Base-by-base conservation (phyloP, 2,797 vertebrate species). In the Molothrus ater region DNA sequence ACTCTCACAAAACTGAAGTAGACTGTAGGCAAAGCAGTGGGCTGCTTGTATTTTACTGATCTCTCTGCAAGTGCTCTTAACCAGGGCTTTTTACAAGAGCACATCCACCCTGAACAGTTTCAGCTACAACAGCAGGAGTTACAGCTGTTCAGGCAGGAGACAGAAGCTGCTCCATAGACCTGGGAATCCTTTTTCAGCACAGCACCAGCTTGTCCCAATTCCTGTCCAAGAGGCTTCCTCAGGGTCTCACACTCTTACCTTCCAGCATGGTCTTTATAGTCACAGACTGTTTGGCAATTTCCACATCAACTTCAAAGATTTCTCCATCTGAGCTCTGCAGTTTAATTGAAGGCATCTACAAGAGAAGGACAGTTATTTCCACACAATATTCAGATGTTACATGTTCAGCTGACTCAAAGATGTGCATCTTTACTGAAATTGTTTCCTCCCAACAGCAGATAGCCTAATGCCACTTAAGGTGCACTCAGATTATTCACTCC, bases 181-280 rank as follows among this genome's bases (percentile, higher is more conserved):
- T 43, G 38, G 40, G n/a, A 81, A 87, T 26, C 14, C 31, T 66
- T 15, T 29, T 10, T 8, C 81, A 88, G 89, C 56, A 42, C 22
- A 69, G 22, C 2, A 69, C 14, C 31, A 28, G 25, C 56, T 21
- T 56, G 25, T 24, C 65, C 68, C 80, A 66, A 7, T 5, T 63
- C n/a, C 75, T 56, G n/a, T 15, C 24, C 81, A n/a, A 59, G 65
- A 64, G n/a, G n/a, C 31, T 47, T 68, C 34, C 98, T 98, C 97
- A 98, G 97, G 97, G 98, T 98, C 98, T 93, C 71, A 11, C 11
- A 19, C 54, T 98, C 65, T 98, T 96, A 99, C 99, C 99, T 99
- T 99, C 99, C 93, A 99, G 98, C 99, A 99, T 99, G 28, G 99
- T 99, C 97, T 99, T 99, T 94, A 99, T 99, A 86, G 99, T 99